A percentile compares a stretch with the other conserved stretches of the same genome.
These are phyloP conservation scores for Daubentonia madagascariensis DNA, from an alignment of 2,113 vertebrate genomes.

Conservation along the genomic window DNA sequence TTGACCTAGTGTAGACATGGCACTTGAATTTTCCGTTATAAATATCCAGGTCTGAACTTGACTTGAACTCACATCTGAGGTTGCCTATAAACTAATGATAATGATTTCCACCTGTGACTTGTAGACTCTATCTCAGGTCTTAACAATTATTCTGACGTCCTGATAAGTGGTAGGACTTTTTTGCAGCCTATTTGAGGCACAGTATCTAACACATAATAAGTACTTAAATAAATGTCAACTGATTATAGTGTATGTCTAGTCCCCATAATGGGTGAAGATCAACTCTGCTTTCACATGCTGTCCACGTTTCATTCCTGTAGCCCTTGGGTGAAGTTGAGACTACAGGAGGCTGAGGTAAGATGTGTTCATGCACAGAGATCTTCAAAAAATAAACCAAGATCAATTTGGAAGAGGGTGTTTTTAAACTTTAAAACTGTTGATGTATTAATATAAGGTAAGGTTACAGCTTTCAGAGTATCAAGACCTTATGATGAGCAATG, in stretches of 20 bases:
- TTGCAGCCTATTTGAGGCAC: not conserved
- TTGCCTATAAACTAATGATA: not conserved
- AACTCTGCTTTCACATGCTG: not conserved
- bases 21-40: not conserved
- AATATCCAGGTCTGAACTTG: not conserved
- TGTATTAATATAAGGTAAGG: not conserved
- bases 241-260: not conserved
- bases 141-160: not conserved
- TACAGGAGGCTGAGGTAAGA: not conserved
- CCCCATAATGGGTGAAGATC: not conserved
- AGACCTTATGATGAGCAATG: not conserved
- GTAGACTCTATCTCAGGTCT: not conserved
- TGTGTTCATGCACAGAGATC: not conserved
- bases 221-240: not conserved
- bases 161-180: not conserved
- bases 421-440: not conserved
- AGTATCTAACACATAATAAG: not conserved
- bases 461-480: not conserved
- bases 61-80: not conserved
- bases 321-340: not conserved
- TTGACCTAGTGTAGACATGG: not conserved
- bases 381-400: not conserved
- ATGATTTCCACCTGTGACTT: not conserved
- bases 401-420: not conserved
- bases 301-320: not conserved